Percentiles rank a stretch among this genome's conserved stretches.
Conservation (phyloP, 2,888 invertebrate genomes). For the Apotomis turbidana region DNA sequence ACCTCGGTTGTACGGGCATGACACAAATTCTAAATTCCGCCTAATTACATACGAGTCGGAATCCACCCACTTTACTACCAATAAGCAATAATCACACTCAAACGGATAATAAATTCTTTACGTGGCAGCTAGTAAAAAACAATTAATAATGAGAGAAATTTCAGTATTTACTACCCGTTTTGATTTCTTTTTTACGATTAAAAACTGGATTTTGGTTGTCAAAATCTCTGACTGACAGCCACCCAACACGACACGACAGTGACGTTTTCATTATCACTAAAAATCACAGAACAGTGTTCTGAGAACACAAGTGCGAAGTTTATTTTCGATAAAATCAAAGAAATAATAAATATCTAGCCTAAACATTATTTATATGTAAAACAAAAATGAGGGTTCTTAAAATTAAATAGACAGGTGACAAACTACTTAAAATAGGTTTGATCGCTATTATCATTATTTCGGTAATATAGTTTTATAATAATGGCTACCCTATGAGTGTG, state of each 20-base stretch:
- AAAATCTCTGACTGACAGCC: conserved; percentile 66
- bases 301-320: not conserved
- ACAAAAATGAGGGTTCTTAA: no score
- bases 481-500: not conserved
- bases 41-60: conserved; percentile 52
- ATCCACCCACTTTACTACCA: conserved; percentile 74
- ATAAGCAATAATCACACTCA: conserved; percentile 39
- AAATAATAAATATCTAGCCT: not conserved
- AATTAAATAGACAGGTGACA: no score
- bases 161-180: conserved; percentile 53
- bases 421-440: no score
- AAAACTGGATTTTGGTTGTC: conserved; percentile 63
- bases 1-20: conserved; percentile 69
- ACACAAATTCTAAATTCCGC: conserved; percentile 68
- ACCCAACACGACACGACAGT: conserved; percentile 72
- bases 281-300: not conserved
- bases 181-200: conserved; percentile 54
- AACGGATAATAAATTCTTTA: conserved; percentile 32
- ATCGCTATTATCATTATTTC: no score
- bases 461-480: not conserved
- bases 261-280: conserved; percentile 46
- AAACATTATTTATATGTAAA: no score
- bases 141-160: conserved; percentile 30
- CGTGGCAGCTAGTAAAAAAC: conserved; percentile 15
- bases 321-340: not conserved